These are phyloP conservation scores for Apodemus sylvaticus DNA, from an alignment of 2,113 vertebrate genomes.

Conservation along the genomic window DNA sequence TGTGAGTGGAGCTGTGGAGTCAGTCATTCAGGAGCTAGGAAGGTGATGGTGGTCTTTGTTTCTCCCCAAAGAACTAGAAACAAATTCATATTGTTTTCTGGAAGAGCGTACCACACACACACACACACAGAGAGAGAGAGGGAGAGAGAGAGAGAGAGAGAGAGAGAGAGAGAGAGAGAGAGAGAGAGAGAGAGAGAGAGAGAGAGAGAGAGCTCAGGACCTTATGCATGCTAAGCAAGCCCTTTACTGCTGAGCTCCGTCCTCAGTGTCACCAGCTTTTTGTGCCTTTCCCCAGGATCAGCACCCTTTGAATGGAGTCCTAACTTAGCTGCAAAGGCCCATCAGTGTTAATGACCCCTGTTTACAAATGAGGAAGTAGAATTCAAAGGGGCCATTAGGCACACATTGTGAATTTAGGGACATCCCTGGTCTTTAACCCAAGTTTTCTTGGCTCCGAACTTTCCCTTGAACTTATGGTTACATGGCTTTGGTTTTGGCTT, in stretches of 20 bases:
- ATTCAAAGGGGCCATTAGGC: neutral
- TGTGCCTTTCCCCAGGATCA: neutral
- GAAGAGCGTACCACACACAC: no score
- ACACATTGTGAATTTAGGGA: rapidly evolving
- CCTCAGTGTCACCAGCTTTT: neutral
- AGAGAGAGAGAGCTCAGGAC: neutral
- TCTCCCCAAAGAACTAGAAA: neutral
- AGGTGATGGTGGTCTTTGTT: neutral
- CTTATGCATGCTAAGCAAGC: neutral
- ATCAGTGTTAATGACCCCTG: neutral
- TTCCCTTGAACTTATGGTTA: neutral
- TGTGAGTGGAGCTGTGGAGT: neutral
- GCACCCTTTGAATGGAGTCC: neutral
- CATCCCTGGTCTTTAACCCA: neutral
- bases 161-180: no score
- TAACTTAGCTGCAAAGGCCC: neutral
- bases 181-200: no score
- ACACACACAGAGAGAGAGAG: no score
- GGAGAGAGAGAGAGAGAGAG: no score
- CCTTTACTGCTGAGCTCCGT: no score
- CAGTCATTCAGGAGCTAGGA: rapidly evolving
- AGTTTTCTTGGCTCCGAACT: neutral
- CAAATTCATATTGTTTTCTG: neutral
- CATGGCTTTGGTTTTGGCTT: conserved; percentile 14
- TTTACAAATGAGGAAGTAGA: conserved; percentile 18